Percentiles rank a stretch among this genome's conserved stretches.
These are phyloP conservation scores for Timandra comae DNA, from an alignment of 2,888 invertebrate species.

Conservation along the genomic window DNA sequence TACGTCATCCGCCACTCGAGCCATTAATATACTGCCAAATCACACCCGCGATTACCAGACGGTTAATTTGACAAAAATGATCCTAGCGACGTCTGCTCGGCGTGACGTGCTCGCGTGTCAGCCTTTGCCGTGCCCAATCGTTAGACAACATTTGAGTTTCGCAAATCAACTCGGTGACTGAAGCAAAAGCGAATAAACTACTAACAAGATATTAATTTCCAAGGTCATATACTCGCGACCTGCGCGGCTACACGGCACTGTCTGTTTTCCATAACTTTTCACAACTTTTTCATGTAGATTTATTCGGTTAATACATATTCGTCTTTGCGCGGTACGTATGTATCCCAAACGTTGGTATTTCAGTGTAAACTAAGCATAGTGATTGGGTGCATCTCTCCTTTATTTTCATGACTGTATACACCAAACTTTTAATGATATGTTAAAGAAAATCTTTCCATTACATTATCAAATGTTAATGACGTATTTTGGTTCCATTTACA, in stretches of 20 bases:
- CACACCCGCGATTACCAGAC: constrained; percentile 24
- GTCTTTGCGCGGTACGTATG: too few relatives aligned
- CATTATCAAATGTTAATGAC: too few relatives aligned
- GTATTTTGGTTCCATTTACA: background rate
- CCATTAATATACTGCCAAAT: constrained; percentile 19
- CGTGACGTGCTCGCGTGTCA: constrained; percentile 56
- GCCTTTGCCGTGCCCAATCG: constrained; percentile 58
- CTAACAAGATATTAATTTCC: constrained; percentile 46
- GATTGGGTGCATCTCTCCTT: too few relatives aligned
- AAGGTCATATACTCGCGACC: constrained; percentile 27
- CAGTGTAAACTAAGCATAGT: too few relatives aligned
- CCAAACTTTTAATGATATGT: too few relatives aligned
- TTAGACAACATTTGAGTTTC: constrained; percentile 58
- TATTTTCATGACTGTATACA: too few relatives aligned
- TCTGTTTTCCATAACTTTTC: constrained; percentile 14
- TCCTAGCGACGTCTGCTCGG: constrained; percentile 24
- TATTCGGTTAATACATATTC: too few relatives aligned
- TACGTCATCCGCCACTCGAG: constrained; percentile 17
- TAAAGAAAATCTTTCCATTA: too few relatives aligned
- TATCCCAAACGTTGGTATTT: background rate
- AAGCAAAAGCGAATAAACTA: constrained; percentile 46
- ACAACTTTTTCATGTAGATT: constrained; percentile 7
- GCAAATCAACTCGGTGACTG: constrained; percentile 50
- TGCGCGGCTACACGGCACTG: constrained; percentile 16
- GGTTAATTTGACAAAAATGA: constrained; percentile 24